phyloP scores from a whole-genome alignment of 2,113 vertebrate species.

The Bagarius yarrelli region DNA sequence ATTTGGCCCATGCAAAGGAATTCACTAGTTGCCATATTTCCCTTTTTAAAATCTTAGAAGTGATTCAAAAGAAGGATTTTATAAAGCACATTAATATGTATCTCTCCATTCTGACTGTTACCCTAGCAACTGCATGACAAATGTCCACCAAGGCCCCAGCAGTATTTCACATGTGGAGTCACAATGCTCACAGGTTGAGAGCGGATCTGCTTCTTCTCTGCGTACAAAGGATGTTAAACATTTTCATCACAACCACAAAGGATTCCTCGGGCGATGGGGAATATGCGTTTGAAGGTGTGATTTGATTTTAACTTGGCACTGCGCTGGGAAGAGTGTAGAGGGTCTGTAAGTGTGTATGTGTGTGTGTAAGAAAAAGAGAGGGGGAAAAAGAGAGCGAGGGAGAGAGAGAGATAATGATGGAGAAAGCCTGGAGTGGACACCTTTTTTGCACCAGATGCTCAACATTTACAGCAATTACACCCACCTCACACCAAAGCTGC shows the following conservation, averaged over 20 bases:
- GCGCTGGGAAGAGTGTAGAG: neutral
- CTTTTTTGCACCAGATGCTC: conserved; percentile 45
- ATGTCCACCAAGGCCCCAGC: conserved; percentile 56
- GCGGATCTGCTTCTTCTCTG: conserved; percentile 36
- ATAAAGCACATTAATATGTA: conserved; percentile 31
- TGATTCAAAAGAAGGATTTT: conserved; percentile 22
- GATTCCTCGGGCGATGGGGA: conserved; percentile 22
- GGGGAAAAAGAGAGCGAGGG: conserved; percentile 5
- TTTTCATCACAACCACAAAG: conserved; percentile 38
- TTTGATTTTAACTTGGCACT: conserved; percentile 42
- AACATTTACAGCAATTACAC: conserved; percentile 49
- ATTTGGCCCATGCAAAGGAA: conserved; percentile 1
- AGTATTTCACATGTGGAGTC: conserved; percentile 41
- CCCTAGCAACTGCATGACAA: conserved; percentile 69
- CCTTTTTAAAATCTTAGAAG: neutral
- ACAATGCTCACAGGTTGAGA: conserved; percentile 24
- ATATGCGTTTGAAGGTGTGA: conserved; percentile 31
- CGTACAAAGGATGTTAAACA: conserved; percentile 41
- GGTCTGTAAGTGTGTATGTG: conserved; percentile 15
- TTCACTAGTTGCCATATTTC: neutral
- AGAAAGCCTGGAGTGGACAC: conserved; percentile 22
- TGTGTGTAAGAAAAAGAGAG: neutral
- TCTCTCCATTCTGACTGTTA: conserved; percentile 63
- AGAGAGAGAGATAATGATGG: conserved; percentile 22
- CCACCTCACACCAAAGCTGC: conserved; percentile 42